These are phyloP conservation scores for Threskiornis aethiopicus DNA, from an alignment of 2,797 vertebrate species.

Conservation along the genomic window DNA sequence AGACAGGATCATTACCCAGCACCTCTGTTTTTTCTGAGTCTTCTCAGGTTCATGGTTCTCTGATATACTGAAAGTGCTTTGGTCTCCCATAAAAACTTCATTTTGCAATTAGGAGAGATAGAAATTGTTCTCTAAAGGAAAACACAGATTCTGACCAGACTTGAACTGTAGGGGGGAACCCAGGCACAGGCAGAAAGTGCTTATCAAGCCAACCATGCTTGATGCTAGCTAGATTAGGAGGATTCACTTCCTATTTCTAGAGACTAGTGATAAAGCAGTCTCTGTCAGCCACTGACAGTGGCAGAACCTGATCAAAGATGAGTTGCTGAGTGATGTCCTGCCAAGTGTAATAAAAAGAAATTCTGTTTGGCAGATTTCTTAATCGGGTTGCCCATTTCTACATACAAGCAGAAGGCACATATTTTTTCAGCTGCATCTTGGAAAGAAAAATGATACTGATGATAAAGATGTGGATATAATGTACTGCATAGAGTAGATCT, in stretches of 20 bases:
- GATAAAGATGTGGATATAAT: background rate
- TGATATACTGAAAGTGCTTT: background rate
- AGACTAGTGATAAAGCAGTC: background rate
- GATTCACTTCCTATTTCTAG: background rate
- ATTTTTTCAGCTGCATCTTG: background rate
- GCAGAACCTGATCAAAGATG: background rate
- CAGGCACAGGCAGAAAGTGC: background rate
- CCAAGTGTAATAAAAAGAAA: background rate
- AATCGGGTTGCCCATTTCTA: background rate
- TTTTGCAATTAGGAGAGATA: background rate
- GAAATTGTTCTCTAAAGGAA: background rate
- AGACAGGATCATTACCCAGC: background rate
- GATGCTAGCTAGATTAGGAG: background rate
- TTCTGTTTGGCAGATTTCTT: background rate
- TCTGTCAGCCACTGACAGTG: background rate
- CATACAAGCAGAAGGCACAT: background rate
- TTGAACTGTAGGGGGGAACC: background rate
- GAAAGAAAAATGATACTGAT: background rate
- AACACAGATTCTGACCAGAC: background rate
- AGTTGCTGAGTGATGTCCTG: background rate
- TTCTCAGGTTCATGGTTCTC: background rate
- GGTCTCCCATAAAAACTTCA: background rate
- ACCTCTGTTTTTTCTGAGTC: background rate
- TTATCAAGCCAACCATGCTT: background rate
- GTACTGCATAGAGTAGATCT: background rate